phyloP scores from a whole-genome alignment of 2,888 invertebrate species.

The Cephalotes varians region DNA sequence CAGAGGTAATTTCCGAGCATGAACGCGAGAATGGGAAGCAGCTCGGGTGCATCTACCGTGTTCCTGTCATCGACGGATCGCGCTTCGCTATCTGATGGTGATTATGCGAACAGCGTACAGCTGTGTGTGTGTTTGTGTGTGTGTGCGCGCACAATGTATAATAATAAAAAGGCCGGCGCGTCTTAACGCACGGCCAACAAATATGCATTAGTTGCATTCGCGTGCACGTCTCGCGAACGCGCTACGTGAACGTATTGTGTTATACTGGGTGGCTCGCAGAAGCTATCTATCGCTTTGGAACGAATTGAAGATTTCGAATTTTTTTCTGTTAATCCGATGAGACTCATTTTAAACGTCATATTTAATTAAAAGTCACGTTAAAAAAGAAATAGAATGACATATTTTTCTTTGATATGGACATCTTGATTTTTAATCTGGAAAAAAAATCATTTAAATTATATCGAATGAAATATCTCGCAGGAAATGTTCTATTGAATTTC shows the following conservation, averaged over 20 bases:
- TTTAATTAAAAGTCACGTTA: background rate
- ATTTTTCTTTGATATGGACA: background rate
- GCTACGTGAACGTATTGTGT: constrained; percentile 43
- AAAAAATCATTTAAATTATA: background rate
- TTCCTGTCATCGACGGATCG: constrained; percentile 82
- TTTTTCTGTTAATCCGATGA: too few species aligned
- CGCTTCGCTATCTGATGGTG: constrained; percentile 81
- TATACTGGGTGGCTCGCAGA: constrained; percentile 23
- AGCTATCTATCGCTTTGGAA: background rate
- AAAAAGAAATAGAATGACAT: background rate
- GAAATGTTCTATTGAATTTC: background rate
- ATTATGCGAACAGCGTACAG: constrained; percentile 74
- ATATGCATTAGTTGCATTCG: constrained; percentile 59
- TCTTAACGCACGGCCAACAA: constrained; percentile 67
- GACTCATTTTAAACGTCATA: background rate
- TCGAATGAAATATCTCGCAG: background rate
- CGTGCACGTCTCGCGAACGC: constrained; percentile 37
- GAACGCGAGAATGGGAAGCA: constrained; percentile 71
- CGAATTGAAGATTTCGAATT: background rate
- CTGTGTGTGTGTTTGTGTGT: constrained; percentile 61
- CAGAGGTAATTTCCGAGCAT: constrained; percentile 69
- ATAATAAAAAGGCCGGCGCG: constrained; percentile 65
- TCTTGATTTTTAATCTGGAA: background rate
- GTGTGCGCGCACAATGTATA: constrained; percentile 59
- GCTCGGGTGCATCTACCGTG: constrained; percentile 74